phyloP scores from a whole-genome alignment of 53 echinoderm and acorn worm species.

The Holothuria leucospilota region DNA sequence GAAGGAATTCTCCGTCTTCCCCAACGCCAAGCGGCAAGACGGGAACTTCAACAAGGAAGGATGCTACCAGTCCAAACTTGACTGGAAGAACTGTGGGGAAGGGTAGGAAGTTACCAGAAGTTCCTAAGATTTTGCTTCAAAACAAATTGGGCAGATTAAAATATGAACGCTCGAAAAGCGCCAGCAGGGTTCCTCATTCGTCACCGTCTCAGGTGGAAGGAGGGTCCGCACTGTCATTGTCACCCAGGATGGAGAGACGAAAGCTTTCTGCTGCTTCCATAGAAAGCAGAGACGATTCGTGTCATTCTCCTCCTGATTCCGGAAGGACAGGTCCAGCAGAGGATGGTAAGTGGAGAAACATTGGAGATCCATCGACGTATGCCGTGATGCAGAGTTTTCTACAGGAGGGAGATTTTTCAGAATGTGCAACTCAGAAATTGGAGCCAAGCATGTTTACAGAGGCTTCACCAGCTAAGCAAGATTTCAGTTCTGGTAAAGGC shows the following conservation, averaged over 20 bases:
- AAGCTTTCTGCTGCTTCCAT: constrained; percentile 68
- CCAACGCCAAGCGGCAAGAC: constrained; percentile 19
- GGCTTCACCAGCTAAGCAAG: constrained; percentile 51
- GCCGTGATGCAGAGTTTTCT: constrained; percentile 87
- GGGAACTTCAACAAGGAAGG: constrained; percentile 12
- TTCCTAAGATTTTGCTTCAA: constrained; percentile 88
- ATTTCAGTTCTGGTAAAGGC: neutral
- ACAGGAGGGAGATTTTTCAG: constrained; percentile 85
- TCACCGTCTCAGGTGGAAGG: constrained; percentile 42
- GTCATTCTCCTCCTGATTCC: constrained; percentile 76
- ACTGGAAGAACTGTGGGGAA: constrained; percentile 71
- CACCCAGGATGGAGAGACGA: constrained; percentile 61
- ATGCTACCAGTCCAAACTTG: constrained; percentile 43
- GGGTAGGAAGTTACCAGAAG: constrained; percentile 88
- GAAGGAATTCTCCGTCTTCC: constrained; percentile 45
- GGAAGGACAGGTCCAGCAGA: constrained; percentile 42
- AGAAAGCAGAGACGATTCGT: constrained; percentile 80
- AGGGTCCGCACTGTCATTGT: constrained; percentile 49
- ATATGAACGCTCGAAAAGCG: constrained; percentile 66
- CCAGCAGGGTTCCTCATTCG: constrained; percentile 41
- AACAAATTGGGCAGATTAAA: constrained; percentile 85
- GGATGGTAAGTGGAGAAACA: constrained; percentile 23
- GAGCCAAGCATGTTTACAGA: constrained; percentile 92
- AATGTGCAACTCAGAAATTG: constrained; percentile 94
- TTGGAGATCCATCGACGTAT: constrained; percentile 83